These are phyloP conservation scores for Chaunax sp. DNA, from an alignment of 2,797 vertebrate genomes.

Conservation along the genomic window DNA sequence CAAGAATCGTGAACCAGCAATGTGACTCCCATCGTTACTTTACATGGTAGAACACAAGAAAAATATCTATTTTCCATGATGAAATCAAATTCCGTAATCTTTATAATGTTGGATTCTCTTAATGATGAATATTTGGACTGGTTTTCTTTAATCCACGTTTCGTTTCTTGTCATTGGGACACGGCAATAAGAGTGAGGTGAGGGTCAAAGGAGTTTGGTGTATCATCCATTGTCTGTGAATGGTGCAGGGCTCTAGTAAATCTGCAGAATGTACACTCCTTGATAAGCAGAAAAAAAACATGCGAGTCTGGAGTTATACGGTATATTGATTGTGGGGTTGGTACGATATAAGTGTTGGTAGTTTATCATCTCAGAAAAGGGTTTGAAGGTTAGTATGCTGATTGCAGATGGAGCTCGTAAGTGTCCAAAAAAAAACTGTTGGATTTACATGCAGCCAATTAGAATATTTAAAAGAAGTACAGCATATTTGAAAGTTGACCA, in stretches of 20 bases:
- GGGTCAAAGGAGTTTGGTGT: conserved; percentile 29
- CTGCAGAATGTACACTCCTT: conserved; percentile 34
- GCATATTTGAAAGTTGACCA: neutral
- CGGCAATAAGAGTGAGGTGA: conserved; percentile 49
- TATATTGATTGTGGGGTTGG: conserved; percentile 62
- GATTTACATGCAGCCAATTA: neutral
- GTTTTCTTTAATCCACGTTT: neutral
- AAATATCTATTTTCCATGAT: too few species aligned
- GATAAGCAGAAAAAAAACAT: conserved; percentile 14
- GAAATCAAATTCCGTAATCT: neutral
- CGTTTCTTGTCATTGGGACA: conserved; percentile 69
- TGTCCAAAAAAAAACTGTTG: neutral
- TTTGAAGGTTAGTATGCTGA: conserved; percentile 3
- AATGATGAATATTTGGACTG: conserved; percentile 5
- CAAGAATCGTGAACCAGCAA: too few species aligned
- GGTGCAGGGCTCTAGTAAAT: conserved; percentile 38
- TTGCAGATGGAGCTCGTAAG: neutral
- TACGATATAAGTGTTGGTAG: conserved; percentile 50
- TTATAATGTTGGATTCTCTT: neutral
- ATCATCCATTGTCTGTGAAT: conserved; percentile 48
- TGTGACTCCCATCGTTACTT: too few species aligned
- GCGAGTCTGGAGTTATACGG: conserved; percentile 16
- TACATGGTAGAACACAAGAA: too few species aligned
- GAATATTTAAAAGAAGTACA: neutral
- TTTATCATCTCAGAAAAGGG: neutral